Percentiles rank a stretch among this genome's conserved stretches.
These are phyloP conservation scores for Buphagus erythrorhynchus DNA, from an alignment of 2,797 vertebrate genomes.

Conservation along the genomic window DNA sequence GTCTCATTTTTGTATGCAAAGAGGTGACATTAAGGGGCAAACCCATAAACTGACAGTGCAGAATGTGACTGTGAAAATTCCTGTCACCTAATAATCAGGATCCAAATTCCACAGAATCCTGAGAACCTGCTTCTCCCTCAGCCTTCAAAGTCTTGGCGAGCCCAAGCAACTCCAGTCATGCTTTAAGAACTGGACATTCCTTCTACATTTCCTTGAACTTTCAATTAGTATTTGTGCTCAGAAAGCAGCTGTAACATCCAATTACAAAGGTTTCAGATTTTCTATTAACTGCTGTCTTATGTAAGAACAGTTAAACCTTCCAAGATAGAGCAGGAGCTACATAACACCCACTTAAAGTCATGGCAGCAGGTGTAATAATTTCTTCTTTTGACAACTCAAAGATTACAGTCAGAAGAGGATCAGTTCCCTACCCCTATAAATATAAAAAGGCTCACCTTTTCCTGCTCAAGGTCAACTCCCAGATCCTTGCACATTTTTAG, in stretches of 20 bases:
- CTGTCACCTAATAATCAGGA: not conserved
- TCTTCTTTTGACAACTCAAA: not conserved
- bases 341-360: not conserved
- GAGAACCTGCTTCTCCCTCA: not conserved
- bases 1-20: not conserved
- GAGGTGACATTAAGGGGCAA: not conserved
- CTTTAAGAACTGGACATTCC: not conserved
- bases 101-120: not conserved
- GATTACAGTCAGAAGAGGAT: not conserved
- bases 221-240: not conserved
- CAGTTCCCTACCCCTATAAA: not conserved
- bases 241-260: not conserved
- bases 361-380: not conserved
- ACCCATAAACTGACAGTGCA: not conserved
- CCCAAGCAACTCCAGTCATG: not conserved
- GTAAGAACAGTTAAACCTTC: not conserved
- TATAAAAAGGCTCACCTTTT: slow-evolving; percentile 75
- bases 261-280: not conserved
- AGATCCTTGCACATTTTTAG: slow-evolving; percentile 87
- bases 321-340: not conserved
- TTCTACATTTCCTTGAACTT: not conserved
- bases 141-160: rapidly evolving
- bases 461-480: slow-evolving; percentile 80
- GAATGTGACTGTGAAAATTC: not conserved
- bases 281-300: not conserved